Evolutionary conservation across 2,113 vertebrate species (phyloP), one percentile per base, ranked within the genome.

Genomic region (Plestiodon gilberti): DNA sequence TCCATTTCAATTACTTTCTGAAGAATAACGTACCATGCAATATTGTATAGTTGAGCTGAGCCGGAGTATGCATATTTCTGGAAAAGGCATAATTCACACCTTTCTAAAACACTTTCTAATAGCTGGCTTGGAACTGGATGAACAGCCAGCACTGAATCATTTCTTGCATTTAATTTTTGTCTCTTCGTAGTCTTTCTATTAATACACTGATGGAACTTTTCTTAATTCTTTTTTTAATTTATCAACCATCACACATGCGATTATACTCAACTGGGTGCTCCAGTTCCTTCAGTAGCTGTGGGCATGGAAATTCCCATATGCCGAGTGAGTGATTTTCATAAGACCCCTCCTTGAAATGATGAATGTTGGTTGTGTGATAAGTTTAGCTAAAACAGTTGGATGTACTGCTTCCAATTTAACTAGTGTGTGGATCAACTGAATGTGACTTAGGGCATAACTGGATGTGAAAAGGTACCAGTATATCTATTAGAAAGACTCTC

Each of bases 51-150:
- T 18, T 75, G 83, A n/a, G 84, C 75, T 87, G 88, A 92, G 64
- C 48, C 64, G 87, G 88, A 67, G 57, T 17, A 92, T 61, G 57
- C 76, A 88, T 71, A 76, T 93, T 91, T 93, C 17, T 95, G 73
- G 78, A 82, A 89, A 81, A 38, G 80, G 17, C 69, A 33, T 92
- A 85, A 92, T 91, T 93, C 85, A 85, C 57, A 88, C 91, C 78
- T 71, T 71, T 82, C 78, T 59, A 59, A 70, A 57, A 40, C 90
- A 65, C 75, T 90, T 48, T 6, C 87, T 93, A 93, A 87, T 43
- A 90, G 86, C 62, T 88, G 89, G 80, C 65, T 90, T 88, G 71
- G 43, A 93, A 30, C 69, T 87, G 77, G 82, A 55, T 73, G 87
- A 94, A 91, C 8, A 80, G 48, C 82, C 81, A 83, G 65, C 74